Percentiles rank a stretch among this genome's conserved stretches.
phyloP scores from a whole-genome alignment of 2,888 invertebrate genomes.

The Mythimna vitellina region DNA sequence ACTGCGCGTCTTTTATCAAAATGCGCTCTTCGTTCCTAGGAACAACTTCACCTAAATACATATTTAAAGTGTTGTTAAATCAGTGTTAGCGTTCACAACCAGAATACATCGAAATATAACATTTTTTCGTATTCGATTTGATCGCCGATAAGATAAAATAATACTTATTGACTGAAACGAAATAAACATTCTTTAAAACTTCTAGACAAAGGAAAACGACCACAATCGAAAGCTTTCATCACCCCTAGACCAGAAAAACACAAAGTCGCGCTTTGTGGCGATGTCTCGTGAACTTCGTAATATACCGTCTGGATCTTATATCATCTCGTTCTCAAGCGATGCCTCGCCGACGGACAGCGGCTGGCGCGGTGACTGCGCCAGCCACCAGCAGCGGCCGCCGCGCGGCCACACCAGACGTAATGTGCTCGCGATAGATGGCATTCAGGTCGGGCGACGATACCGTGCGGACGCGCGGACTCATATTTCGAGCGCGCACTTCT shows the following conservation, averaged over 20 bases:
- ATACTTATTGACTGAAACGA: not conserved
- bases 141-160: not conserved
- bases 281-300: conserved; percentile 31
- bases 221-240: conserved; percentile 8
- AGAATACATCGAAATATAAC: not conserved
- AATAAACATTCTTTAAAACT: not conserved
- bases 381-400: conserved; percentile 50
- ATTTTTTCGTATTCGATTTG: not conserved
- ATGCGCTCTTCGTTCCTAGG: conserved; percentile 9
- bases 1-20: conserved; percentile 7
- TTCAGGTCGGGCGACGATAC: conserved; percentile 81
- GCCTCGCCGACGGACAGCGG: conserved; percentile 59
- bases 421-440: conserved; percentile 79
- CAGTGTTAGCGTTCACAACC: not conserved
- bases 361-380: conserved; percentile 71
- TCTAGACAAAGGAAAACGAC: conserved; percentile 1
- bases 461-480: conserved; percentile 78
- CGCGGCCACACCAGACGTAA: conserved; percentile 69
- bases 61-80: not conserved
- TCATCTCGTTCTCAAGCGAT: conserved; percentile 60
- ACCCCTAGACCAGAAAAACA: conserved; percentile 28
- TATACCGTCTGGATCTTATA: conserved; percentile 60
- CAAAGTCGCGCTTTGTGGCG: conserved; percentile 9
- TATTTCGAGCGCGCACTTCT: conserved; percentile 66
- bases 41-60: not conserved